phyloP scores from a whole-genome alignment of 2,113 vertebrate genomes.

The Oreotrochilus melanogaster region DNA sequence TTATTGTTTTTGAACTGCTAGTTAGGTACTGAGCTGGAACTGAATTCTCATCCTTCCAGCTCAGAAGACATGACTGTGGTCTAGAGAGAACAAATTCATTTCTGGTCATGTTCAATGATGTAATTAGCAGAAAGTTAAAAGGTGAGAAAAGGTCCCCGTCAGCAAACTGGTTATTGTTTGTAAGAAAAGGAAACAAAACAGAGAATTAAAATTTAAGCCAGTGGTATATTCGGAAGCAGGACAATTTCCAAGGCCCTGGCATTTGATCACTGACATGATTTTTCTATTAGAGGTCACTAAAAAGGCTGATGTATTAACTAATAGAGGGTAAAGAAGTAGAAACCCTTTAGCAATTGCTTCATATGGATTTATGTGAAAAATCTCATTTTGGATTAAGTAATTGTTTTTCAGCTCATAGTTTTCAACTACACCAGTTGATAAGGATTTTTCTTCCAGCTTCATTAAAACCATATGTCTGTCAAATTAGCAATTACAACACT shows the following conservation, averaged over 20 bases:
- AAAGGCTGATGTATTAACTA: slow-evolving; percentile 12
- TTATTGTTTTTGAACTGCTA: not conserved
- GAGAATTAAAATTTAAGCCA: not conserved
- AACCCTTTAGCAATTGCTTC: slow-evolving; percentile 11
- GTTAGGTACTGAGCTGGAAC: not conserved
- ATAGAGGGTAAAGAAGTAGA: slow-evolving; percentile 7
- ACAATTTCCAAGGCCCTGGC: not conserved
- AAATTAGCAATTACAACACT: slow-evolving; percentile 49
- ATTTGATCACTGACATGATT: not conserved
- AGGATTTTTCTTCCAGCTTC: slow-evolving; percentile 44
- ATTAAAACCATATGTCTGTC: slow-evolving; percentile 42
- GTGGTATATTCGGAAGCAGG: not conserved
- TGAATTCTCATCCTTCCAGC: not conserved
- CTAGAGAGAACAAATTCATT: not conserved
- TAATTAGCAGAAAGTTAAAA: slow-evolving; percentile 15
- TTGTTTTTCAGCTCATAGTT: slow-evolving; percentile 60
- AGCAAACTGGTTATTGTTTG: not conserved
- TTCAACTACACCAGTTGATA: slow-evolving; percentile 45
- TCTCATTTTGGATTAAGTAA: slow-evolving; percentile 53
- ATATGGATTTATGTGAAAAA: slow-evolving; percentile 39
- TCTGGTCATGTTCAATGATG: not conserved
- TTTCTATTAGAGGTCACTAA: not conserved
- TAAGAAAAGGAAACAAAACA: not conserved
- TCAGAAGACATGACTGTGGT: not conserved
- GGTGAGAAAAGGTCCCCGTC: not conserved